Evolutionary conservation across 2,797 vertebrate species (phyloP).

Genomic region (Lophius americanus): DNA sequence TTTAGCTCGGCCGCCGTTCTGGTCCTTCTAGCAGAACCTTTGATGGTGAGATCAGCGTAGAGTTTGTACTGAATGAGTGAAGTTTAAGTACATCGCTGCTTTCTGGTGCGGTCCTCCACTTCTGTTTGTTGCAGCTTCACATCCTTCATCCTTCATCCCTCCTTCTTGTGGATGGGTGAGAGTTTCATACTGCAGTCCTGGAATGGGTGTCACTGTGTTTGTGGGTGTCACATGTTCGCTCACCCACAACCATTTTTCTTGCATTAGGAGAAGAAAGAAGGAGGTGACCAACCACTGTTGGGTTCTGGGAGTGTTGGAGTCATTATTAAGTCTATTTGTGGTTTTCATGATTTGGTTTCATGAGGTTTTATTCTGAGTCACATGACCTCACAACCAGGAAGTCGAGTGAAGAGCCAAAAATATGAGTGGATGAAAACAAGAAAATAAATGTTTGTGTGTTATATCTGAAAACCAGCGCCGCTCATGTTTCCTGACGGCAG

Average conservation of each 20-base stretch:
- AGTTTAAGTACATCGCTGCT: constrained; percentile 54
- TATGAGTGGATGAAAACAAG: no score
- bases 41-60: constrained; percentile 24
- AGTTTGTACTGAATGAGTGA: constrained; percentile 41
- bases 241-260: constrained; percentile 57
- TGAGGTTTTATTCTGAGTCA: no score
- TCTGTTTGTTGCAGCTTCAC: constrained; percentile 29
- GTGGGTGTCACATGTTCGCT: constrained; percentile 60
- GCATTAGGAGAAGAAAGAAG: constrained; percentile 42
- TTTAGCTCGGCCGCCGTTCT: constrained; percentile 16
- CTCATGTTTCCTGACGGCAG: no score
- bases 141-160: constrained; percentile 61
- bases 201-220: constrained; percentile 67
- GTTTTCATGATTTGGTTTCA: no score
- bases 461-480: no score
- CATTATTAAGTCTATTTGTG: no score
- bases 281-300: neutral
- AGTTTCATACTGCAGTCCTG: constrained; percentile 60
- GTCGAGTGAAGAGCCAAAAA: no score
- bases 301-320: no score
- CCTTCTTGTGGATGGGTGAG: constrained; percentile 59
- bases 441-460: no score
- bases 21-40: constrained; percentile 23
- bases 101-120: constrained; percentile 41
- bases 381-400: no score